Base-by-base conservation (phyloP, 1,140 invertebrate genomes). In the Neotoxoptera formosana region DNA sequence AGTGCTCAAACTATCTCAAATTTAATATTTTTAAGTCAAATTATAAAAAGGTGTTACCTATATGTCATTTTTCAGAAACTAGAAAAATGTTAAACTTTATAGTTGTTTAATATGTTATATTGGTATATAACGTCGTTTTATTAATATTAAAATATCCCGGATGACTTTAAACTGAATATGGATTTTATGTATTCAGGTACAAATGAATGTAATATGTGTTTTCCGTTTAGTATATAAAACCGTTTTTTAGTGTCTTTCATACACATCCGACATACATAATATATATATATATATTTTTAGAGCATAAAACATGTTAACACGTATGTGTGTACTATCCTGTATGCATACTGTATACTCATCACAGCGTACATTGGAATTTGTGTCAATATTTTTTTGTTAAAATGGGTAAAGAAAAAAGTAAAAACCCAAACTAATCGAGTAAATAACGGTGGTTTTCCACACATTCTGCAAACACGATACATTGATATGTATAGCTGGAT, bases 331-430 rank as follows among this genome's bases (percentile, higher is more conserved):
- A n/a, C 7, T 60, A 1, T 25, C 56, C 56, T 56, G 8, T 84
- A 45, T 41, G 3, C 84, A 47, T n/a, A 30, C n/a, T 87, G 25
- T n/a, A 87, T 11, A 30, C 25, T 45, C 1, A 36, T 36, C 21
- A 48, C 51, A 53, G 20, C 41, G 30, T 25, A 9, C 48, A n/a
- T 89, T 36, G 87, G 21, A 87, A 87, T 89, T 36, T 34, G 47
- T 53, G 87, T 89, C 30, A 53, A 36, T 89, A 89, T 89, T 53
- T 53, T 89, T 89, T 36, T 23, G 48, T 89, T 89, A 53, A 53
- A 89, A 51, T 6, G 25, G 20, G 2, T 36, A 25, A 11, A 89
- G n/a, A 84, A 51, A n/a, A 87, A 87, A 87, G 25, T 47, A 48
- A 36, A 25, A 47, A 45, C 86, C 7, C n/a, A 51, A 36, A 34